A percentile compares a stretch with the other conserved stretches of the same genome.
These are phyloP conservation scores for Siderastrea siderea DNA, from an alignment of 92 coral and sea anemone genomes.

Conservation along the genomic window DNA sequence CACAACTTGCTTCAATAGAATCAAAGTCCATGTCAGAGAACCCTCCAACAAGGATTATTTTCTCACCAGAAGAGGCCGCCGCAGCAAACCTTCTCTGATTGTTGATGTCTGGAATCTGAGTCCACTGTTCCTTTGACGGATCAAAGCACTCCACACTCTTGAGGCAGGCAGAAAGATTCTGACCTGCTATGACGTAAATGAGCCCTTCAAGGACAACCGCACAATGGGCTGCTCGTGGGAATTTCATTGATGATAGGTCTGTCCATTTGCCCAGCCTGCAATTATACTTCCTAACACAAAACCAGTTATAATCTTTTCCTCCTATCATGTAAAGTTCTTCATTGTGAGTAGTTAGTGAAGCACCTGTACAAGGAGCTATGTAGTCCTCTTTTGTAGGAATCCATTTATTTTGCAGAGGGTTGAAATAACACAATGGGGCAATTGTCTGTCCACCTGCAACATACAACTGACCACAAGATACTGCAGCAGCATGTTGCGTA, in stretches of 20 bases:
- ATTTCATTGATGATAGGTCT: constrained; percentile 34
- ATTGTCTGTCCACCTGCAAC: constrained; percentile 27
- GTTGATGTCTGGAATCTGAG: constrained; percentile 37
- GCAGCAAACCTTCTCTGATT: constrained; percentile 39
- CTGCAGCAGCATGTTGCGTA: constrained; percentile 50
- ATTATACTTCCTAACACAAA: constrained; percentile 3
- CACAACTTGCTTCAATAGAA: constrained; percentile 46
- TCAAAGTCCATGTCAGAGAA: background rate
- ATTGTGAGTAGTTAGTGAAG: constrained; percentile 9
- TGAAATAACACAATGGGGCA: background rate
- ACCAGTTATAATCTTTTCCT: background rate
- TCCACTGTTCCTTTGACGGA: constrained; percentile 32
- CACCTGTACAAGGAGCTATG: background rate
- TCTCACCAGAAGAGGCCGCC: constrained; percentile 18
- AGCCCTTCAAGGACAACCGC: constrained; percentile 39
- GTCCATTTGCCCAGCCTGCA: constrained; percentile 36
- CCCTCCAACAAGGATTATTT: constrained; percentile 53
- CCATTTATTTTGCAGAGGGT: constrained; percentile 7
- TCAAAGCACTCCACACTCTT: constrained; percentile 35
- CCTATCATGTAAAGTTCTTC: constrained; percentile 49
- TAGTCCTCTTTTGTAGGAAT: background rate
- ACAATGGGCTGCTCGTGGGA: constrained; percentile 50
- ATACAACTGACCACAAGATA: constrained; percentile 41
- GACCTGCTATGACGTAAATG: constrained; percentile 52
- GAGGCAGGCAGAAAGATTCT: background rate